A percentile compares a stretch with the other conserved stretches of the same genome.
These are phyloP conservation scores for Heliconius congener DNA, from an alignment of 1,140 invertebrate species.

Conservation along the genomic window DNA sequence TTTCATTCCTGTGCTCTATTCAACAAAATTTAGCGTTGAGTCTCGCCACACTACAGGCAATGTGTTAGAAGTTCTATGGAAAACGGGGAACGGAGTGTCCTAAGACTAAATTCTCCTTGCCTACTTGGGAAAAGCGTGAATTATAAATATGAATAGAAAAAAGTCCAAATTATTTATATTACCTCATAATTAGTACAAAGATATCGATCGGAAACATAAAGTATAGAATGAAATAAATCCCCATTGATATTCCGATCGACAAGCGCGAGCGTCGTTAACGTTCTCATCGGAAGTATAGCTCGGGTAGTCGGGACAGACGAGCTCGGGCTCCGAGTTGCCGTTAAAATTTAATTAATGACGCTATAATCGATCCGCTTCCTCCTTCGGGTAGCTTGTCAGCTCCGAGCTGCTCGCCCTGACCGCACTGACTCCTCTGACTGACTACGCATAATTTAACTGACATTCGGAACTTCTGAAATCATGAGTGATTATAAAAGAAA, in stretches of 20 bases:
- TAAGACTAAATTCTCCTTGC: too few species aligned
- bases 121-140: too few species aligned
- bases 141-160: background rate
- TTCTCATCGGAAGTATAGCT: background rate
- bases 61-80: too few species aligned
- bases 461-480: too few species aligned
- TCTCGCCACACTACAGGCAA: too few species aligned
- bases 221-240: background rate
- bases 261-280: background rate
- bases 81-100: too few species aligned
- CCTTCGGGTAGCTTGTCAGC: background rate
- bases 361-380: conserved; percentile 9
- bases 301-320: too few species aligned
- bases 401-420: background rate
- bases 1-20: too few species aligned
- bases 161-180: background rate
- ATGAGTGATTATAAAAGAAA: too few species aligned
- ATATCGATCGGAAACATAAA: conserved; percentile 1
- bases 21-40: too few species aligned
- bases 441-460: too few species aligned
- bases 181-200: background rate
- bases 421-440: background rate
- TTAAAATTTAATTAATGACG: conserved; percentile 1
- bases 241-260: background rate
- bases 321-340: background rate